Evolutionary conservation across 2,888 invertebrate genomes (phyloP).

Genomic region (Lithophane socia): DNA sequence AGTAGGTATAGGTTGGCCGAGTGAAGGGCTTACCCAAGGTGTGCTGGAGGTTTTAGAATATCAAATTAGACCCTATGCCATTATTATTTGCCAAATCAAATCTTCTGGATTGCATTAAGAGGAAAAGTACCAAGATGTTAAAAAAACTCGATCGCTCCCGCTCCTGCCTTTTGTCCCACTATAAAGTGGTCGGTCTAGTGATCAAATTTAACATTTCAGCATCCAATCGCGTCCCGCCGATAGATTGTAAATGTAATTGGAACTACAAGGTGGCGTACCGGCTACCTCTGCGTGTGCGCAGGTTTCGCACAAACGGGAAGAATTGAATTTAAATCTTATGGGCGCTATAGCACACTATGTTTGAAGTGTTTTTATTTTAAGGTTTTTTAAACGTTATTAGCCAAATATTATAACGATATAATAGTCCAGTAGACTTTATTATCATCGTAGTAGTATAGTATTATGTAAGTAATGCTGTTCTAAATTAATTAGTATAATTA

Average conservation of each 20-base stretch:
- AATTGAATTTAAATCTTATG: conserved; percentile 18
- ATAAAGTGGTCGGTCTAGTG: conserved; percentile 62
- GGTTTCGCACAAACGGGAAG: conserved; percentile 3
- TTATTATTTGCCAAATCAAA: too few relatives aligned
- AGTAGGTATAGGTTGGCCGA: too few relatives aligned
- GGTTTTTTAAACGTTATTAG: background rate
- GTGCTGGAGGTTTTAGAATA: too few relatives aligned
- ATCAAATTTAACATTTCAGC: conserved; percentile 74
- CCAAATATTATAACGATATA: background rate
- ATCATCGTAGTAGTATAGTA: background rate
- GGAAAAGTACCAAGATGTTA: too few relatives aligned
- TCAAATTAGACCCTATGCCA: too few relatives aligned
- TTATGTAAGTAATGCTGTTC: background rate
- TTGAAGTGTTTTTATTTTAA: too few relatives aligned
- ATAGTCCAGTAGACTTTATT: too few relatives aligned
- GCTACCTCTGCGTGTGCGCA: conserved; percentile 53
- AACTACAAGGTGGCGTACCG: conserved; percentile 63
- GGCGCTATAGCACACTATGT: background rate
- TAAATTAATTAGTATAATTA: conserved; percentile 26
- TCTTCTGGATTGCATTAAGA: too few relatives aligned
- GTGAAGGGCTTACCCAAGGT: too few relatives aligned
- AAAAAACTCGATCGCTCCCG: conserved; percentile 39
- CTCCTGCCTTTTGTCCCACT: conserved; percentile 20
- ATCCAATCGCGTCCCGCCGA: conserved; percentile 71
- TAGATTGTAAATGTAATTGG: conserved; percentile 79